These are phyloP conservation scores for Octonoba sinensis DNA, from an alignment of 2,888 invertebrate genomes.

Conservation along the genomic window DNA sequence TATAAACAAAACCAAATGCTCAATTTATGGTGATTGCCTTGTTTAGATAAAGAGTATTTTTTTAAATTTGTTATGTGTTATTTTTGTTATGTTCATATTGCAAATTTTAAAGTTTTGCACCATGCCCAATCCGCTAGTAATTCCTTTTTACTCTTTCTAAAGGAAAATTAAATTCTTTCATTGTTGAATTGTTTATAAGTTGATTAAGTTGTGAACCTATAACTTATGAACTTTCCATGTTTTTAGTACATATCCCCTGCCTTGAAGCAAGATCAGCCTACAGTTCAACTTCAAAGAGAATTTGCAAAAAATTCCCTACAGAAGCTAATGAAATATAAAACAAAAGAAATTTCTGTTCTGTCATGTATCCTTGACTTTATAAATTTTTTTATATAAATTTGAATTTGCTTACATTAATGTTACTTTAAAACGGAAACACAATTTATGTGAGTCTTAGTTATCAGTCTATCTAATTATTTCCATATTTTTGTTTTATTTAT, in stretches of 20 bases:
- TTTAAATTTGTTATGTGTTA: too few relatives aligned
- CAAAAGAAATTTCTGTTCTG: slow-evolving; percentile 49
- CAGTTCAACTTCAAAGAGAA: slow-evolving; percentile 56
- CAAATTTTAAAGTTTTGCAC: too few relatives aligned
- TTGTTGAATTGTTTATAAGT: too few relatives aligned
- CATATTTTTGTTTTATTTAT: neutral
- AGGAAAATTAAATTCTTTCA: too few relatives aligned
- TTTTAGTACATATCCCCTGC: slow-evolving; percentile 37
- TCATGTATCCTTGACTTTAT: slow-evolving; percentile 54
- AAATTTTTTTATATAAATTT: too few relatives aligned
- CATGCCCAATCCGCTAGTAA: too few relatives aligned
- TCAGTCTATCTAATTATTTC: neutral
- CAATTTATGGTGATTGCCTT: too few relatives aligned
- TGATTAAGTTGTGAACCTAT: too few relatives aligned
- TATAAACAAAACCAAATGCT: too few relatives aligned
- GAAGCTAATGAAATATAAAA: slow-evolving; percentile 32
- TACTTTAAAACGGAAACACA: neutral
- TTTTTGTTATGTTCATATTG: too few relatives aligned
- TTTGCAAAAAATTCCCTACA: slow-evolving; percentile 40
- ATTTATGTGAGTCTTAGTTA: neutral
- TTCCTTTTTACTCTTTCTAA: too few relatives aligned
- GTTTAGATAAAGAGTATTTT: too few relatives aligned
- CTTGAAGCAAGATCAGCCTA: slow-evolving; percentile 38
- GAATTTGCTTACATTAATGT: neutral
- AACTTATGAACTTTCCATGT: neutral